A percentile compares a stretch with the other conserved stretches of the same genome.
These are phyloP conservation scores for Syngnathus acus DNA, from an alignment of 2,797 vertebrate genomes.

Conservation along the genomic window DNA sequence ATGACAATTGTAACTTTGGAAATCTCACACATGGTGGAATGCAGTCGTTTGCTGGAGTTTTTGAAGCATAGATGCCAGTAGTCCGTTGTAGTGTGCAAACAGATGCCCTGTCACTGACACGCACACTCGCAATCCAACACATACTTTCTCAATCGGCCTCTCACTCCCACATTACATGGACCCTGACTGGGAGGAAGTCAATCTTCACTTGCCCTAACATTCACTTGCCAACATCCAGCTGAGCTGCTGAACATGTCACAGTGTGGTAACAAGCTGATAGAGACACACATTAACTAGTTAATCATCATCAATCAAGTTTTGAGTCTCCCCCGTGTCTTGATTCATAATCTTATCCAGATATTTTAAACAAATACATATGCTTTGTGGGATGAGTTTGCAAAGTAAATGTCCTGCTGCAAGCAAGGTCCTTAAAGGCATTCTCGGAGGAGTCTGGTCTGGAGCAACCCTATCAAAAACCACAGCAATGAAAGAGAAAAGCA, in stretches of 20 bases:
- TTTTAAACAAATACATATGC: background rate
- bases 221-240: slow-evolving; percentile 52
- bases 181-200: slow-evolving; percentile 52
- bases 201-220: slow-evolving; percentile 56
- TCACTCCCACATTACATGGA: slow-evolving; percentile 41
- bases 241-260: slow-evolving; percentile 50
- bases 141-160: slow-evolving; percentile 54
- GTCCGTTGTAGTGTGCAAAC: slow-evolving; percentile 16
- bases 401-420: background rate
- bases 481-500: background rate
- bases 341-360: background rate
- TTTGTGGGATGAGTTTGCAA: background rate
- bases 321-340: background rate
- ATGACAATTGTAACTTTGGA: slow-evolving; percentile 37
- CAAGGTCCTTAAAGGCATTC: background rate
- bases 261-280: background rate
- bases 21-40: slow-evolving; percentile 20
- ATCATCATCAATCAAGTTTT: background rate
- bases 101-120: slow-evolving; percentile 14
- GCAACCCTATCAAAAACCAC: background rate
- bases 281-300: background rate
- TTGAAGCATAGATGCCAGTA: slow-evolving; percentile 15
- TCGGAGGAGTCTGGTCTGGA: background rate
- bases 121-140: slow-evolving; percentile 36
- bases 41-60: slow-evolving; percentile 14